Evolutionary conservation across 2,888 invertebrate species (phyloP).

Genomic region (Conops quadrifasciatus): DNA sequence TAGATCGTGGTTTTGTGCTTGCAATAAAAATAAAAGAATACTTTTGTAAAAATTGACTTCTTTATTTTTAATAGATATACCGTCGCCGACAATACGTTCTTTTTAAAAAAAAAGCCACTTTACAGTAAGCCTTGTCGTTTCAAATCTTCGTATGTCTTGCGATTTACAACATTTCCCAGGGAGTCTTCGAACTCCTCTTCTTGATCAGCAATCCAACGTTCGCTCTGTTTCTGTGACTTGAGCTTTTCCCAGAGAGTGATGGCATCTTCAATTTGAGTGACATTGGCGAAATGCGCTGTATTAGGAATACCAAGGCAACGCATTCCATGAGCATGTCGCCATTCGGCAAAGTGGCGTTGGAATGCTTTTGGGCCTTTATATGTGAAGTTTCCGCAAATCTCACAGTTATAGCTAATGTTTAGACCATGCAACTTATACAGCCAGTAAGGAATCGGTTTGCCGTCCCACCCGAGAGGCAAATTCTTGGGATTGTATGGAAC

Average conservation of each 20-base stretch:
- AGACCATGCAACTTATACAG: slow-evolving; percentile 98
- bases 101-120: slow-evolving; percentile 45
- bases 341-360: slow-evolving; percentile 97
- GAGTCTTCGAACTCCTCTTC: slow-evolving; percentile 99
- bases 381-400: slow-evolving; percentile 98
- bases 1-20: too few relatives aligned
- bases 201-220: slow-evolving; percentile 95
- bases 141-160: slow-evolving; percentile 97
- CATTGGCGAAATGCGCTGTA: slow-evolving; percentile 99
- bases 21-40: neutral
- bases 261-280: slow-evolving; percentile 98
- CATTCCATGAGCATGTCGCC: slow-evolving; percentile 94
- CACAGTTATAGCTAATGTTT: slow-evolving; percentile 98
- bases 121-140: slow-evolving; percentile 96
- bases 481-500: slow-evolving; percentile 99
- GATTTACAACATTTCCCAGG: slow-evolving; percentile 96
- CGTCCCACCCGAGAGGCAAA: slow-evolving; percentile 98
- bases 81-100: neutral
- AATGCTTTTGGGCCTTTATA: slow-evolving; percentile 99
- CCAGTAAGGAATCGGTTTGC: slow-evolving; percentile 96
- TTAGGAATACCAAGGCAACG: slow-evolving; percentile 98
- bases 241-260: slow-evolving; percentile 97
- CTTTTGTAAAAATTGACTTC: neutral
- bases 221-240: slow-evolving; percentile 92
- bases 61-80: neutral